phyloP scores from a whole-genome alignment of 2,888 invertebrate genomes.

The Caenorhabditis wallacei region DNA sequence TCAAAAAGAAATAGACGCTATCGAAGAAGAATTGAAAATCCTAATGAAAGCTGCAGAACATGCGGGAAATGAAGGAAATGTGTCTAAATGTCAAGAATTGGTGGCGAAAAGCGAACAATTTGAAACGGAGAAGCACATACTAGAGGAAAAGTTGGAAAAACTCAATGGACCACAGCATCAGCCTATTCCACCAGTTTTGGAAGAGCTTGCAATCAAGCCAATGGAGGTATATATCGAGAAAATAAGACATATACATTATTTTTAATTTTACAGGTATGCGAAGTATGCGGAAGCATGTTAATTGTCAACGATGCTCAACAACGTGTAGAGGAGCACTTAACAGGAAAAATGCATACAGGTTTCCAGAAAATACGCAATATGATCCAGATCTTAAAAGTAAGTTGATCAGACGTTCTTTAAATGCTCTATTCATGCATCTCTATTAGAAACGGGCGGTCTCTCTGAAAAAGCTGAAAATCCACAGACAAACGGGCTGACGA shows the following conservation, averaged over 20 bases:
- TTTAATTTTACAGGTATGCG: constrained; percentile 94
- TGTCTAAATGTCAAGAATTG: constrained; percentile 61
- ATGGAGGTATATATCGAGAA: constrained; percentile 64
- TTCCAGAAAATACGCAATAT: constrained; percentile 84
- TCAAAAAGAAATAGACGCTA: constrained; percentile 51
- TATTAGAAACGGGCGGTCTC: constrained; percentile 56
- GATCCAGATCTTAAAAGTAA: constrained; percentile 68
- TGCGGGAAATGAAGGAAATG: constrained; percentile 66
- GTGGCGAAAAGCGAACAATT: constrained; percentile 58
- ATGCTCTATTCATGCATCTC: constrained; percentile 15
- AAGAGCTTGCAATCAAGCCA: constrained; percentile 67
- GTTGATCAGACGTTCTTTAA: background rate
- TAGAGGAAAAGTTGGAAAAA: constrained; percentile 38
- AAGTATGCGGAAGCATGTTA: constrained; percentile 98
- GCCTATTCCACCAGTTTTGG: constrained; percentile 21
- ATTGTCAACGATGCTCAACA: constrained; percentile 99
- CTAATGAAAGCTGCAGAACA: constrained; percentile 62
- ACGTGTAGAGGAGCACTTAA: constrained; percentile 96
- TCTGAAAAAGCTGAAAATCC: constrained; percentile 36
- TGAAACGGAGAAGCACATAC: constrained; percentile 30
- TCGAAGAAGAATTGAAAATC: constrained; percentile 61
- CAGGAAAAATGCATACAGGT: constrained; percentile 98
- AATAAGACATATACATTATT: background rate
- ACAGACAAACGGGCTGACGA: constrained; percentile 26
- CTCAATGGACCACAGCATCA: constrained; percentile 16